Evolutionary conservation across 2,888 invertebrate genomes (phyloP), one percentile per base, ranked within the genome.

Genomic region (Nemotelus pantherinus): DNA sequence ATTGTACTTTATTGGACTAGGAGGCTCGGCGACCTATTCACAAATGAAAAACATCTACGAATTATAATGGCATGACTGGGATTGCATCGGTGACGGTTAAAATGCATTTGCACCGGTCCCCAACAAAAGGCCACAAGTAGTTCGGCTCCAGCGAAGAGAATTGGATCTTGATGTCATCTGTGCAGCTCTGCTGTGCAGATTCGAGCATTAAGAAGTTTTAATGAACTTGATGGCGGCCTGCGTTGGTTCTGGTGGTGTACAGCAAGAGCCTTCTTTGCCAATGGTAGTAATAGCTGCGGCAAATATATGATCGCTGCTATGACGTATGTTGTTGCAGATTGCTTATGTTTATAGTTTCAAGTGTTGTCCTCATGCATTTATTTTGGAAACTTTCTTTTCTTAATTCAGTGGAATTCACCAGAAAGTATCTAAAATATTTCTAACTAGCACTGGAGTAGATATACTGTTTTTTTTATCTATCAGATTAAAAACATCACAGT

Each of bases 1-100:
- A 80, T 80, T 80, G 79, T 78, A 80, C 78, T 80, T 80, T 79
- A 79, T 78, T 79, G 77, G 64, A 77, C 68, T 72, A 67, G 44
- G 76, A 76, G 60, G 60, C 77, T 76, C 63, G 67, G 71, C 77
- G 41, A 47, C 44, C 75, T 72, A 64, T 65, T 76, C 67, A 53
- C 67, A 53, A 76, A 70, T 55, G 70, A 41, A 70, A 70, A 47
- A 55, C 53, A 70, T 70, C 70, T 53, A 70, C 39, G 70, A 55
- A 55, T 70, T 70, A 70, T 55, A 47, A 70, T 55, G 55, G 43
- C 70, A 70, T 70, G 10, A 55, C 44, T 55, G 5, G 10, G 70
- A 7, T 58, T 10, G 72, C 58, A 72, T 47, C 60, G 10, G 72
- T 45, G 60, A n/a, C 39, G 58, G 39, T n/a, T 10, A 53, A 60